Conservation (phyloP, 1,140 invertebrate species). For the Callitettix versicolor region DNA sequence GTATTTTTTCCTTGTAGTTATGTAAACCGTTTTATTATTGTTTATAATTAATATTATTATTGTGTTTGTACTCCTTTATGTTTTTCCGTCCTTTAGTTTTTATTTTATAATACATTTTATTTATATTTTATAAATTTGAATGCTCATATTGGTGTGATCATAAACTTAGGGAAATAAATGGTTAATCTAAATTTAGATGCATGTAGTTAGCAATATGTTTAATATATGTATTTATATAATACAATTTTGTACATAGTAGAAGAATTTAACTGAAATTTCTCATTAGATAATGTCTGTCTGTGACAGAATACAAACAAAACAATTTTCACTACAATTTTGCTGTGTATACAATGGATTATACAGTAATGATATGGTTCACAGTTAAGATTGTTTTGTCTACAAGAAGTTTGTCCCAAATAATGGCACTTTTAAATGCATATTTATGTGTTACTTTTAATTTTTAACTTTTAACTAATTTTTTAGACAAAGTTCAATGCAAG, state of each 20-base stretch:
- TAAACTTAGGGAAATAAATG: slow-evolving; percentile 1
- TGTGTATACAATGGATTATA: too few species aligned
- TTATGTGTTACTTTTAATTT: too few species aligned
- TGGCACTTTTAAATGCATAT: too few species aligned
- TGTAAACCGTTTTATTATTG: not conserved
- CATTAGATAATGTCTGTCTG: not conserved
- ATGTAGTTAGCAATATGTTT: not conserved
- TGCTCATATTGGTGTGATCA: slow-evolving; percentile 9
- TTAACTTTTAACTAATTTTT: too few species aligned
- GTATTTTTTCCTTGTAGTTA: not conserved
- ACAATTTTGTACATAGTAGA: slow-evolving; percentile 7
- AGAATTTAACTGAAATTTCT: slow-evolving; percentile 2
- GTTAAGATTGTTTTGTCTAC: too few species aligned
- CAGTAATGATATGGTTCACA: too few species aligned
- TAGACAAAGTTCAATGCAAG: too few species aligned
- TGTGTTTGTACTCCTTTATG: not conserved
- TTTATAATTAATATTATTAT: not conserved
- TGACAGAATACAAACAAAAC: not conserved
- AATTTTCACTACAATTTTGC: too few species aligned
- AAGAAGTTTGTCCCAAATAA: too few species aligned
- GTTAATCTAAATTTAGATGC: not conserved
- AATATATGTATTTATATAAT: not conserved
- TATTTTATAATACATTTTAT: not conserved
- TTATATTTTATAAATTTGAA: not conserved
- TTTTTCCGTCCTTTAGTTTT: slow-evolving; percentile 7